A percentile compares a stretch with the other conserved stretches of the same genome.
Evolutionary conservation across 2,888 invertebrate species (phyloP).

Genomic region (Ichneumoninae sp.): DNA sequence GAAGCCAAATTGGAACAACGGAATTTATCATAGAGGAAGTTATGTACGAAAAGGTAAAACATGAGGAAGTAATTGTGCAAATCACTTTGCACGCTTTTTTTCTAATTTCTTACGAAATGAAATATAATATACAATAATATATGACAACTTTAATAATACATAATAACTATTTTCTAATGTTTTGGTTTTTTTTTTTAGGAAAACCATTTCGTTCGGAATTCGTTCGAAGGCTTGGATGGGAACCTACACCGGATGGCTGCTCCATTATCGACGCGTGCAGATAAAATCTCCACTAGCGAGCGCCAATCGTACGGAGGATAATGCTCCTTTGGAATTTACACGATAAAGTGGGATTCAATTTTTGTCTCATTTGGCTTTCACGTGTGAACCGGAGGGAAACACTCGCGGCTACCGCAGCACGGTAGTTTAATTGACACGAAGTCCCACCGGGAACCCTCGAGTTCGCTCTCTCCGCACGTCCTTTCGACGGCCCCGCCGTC

Average conservation of each 20-base stretch:
- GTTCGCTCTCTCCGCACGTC: slow-evolving; percentile 21
- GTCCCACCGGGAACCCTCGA: slow-evolving; percentile 47
- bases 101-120: no score
- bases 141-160: no score
- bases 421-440: slow-evolving; percentile 58
- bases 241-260: not conserved
- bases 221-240: not conserved
- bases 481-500: slow-evolving; percentile 5
- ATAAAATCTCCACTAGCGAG: slow-evolving; percentile 18
- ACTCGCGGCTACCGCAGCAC: slow-evolving; percentile 34
- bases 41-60: no score
- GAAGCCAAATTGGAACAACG: no score
- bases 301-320: slow-evolving; percentile 49
- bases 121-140: no score
- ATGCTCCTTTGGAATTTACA: slow-evolving; percentile 64
- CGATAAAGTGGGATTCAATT: slow-evolving; percentile 57
- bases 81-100: no score
- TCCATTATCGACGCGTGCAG: slow-evolving; percentile 36
- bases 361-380: slow-evolving; percentile 60
- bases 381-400: slow-evolving; percentile 47
- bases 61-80: no score
- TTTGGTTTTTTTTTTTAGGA: no score
- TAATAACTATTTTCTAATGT: no score
- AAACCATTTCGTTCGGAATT: slow-evolving; percentile 1
- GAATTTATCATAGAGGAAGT: no score